Evolutionary conservation across 2,797 vertebrate species (phyloP).

Genomic region (Pagetopsis macropterus): DNA sequence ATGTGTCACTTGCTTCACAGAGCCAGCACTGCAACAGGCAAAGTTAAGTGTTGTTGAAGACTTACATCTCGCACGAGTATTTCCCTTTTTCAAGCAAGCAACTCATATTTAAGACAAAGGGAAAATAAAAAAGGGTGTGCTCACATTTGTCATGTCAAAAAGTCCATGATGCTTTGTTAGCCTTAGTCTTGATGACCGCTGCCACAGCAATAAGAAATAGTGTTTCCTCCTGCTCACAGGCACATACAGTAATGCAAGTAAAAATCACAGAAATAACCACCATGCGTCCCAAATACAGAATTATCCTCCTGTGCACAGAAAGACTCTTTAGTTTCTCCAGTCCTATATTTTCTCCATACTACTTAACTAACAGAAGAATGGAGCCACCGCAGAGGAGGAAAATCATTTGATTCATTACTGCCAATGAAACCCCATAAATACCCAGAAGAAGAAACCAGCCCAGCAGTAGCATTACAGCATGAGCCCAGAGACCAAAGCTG

Average conservation of each 20-base stretch:
- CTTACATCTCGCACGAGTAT: conserved; percentile 10
- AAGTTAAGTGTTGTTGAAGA: neutral
- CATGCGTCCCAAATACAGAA: conserved; percentile 4
- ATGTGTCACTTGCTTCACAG: conserved; percentile 68
- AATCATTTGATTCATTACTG: conserved; percentile 67
- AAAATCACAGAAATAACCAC: neutral
- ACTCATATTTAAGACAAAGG: neutral
- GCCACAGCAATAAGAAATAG: conserved; percentile 2
- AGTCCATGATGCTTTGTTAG: neutral
- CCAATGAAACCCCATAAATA: conserved; percentile 65
- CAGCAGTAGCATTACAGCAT: conserved; percentile 38
- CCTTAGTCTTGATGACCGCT: neutral
- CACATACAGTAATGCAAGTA: conserved; percentile 1
- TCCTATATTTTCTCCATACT: conserved; percentile 52
- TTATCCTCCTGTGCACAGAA: conserved; percentile 24
- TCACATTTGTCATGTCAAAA: neutral
- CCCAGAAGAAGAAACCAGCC: conserved; percentile 54
- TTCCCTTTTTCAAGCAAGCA: neutral
- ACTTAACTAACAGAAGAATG: conserved; percentile 43
- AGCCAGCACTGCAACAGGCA: conserved; percentile 41
- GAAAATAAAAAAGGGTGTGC: neutral
- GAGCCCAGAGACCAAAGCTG: conserved; percentile 36
- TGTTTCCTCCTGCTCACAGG: conserved; percentile 17
- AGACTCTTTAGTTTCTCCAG: conserved; percentile 35
- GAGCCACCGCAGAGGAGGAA: conserved; percentile 59